These are phyloP conservation scores for Caenorhabditis angaria DNA, from an alignment of 2,888 invertebrate species.

Conservation along the genomic window DNA sequence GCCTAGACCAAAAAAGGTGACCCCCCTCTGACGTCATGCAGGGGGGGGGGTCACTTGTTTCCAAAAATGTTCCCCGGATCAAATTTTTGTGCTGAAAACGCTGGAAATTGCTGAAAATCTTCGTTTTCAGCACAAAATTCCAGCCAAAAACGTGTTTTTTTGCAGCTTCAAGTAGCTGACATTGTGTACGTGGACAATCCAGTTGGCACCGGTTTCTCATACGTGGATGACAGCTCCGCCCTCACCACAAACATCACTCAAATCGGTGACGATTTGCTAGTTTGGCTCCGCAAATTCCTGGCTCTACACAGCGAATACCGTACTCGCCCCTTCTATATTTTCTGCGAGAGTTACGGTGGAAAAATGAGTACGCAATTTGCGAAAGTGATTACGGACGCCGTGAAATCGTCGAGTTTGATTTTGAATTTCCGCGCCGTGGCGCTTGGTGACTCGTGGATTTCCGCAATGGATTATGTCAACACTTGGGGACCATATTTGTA, in stretches of 20 bases:
- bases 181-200: constrained; percentile 89
- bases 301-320: constrained; percentile 79
- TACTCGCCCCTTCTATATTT: constrained; percentile 83
- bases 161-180: constrained; percentile 81
- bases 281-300: constrained; percentile 81
- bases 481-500: constrained; percentile 85
- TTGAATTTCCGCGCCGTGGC: constrained; percentile 82
- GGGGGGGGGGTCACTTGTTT: too few species aligned
- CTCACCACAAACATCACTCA: constrained; percentile 74
- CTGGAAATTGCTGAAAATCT: too few species aligned
- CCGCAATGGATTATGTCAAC: constrained; percentile 84
- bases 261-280: constrained; percentile 80
- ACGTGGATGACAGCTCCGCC: constrained; percentile 75
- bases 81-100: too few species aligned
- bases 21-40: too few species aligned
- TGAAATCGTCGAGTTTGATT: constrained; percentile 75
- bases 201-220: constrained; percentile 85
- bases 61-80: too few species aligned
- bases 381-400: constrained; percentile 76
- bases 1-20: too few species aligned
- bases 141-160: constrained; percentile 6
- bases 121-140: too few species aligned
- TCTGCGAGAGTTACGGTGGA: constrained; percentile 90
- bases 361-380: constrained; percentile 91
- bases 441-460: constrained; percentile 89